Evolutionary conservation across 1,140 invertebrate species (phyloP), one percentile per base, ranked within the genome.

Genomic region (Drosophila ficusphila): DNA sequence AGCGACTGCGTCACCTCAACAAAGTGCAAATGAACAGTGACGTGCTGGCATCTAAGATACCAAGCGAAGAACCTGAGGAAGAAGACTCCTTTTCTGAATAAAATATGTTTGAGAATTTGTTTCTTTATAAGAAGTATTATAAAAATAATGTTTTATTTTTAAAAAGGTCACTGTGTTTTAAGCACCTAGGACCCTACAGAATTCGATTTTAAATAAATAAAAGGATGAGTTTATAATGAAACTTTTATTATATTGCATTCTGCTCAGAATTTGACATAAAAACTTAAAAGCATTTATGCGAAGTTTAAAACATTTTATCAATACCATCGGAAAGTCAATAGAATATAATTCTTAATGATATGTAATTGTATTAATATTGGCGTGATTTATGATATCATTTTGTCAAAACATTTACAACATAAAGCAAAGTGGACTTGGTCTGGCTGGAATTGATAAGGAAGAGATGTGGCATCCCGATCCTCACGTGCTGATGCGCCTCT

Each of bases 21-120:
- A 27, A 57, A 12, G 44, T 74, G 34, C 77, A 88, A 53, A 48
- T 82, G 60, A 34, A 39, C 39, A 78, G 44, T 39, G 82, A 88
- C 69, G 27, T 64, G 16, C 53, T 88, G 19, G 21, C 62, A 14
- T 48, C 60, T 70, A 52, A 71, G 60, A 71, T 86, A 75, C 46
- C 31, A 0, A 52, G 18, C 9, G 16, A 18, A 2, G 36, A 39
- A 6, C 4, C 4, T 0, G 47, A 49, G 16, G 36, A n/a, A 6
- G 36, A 11, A n/a, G 27, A 60, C 8, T 29, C n/a, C n/a, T n/a
- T n/a, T n/a, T n/a, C n/a, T n/a, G n/a, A n/a, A n/a, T n/a, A n/a
- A n/a, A n/a, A n/a, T n/a, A n/a, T n/a, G n/a, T n/a, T n/a, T n/a
- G n/a, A n/a, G n/a, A 56, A 18, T n/a, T 21, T 27, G 8, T 42